Evolutionary conservation across 2,113 vertebrate genomes (phyloP), one percentile per base, ranked within the genome.

Genomic region (Morone chrysops): DNA sequence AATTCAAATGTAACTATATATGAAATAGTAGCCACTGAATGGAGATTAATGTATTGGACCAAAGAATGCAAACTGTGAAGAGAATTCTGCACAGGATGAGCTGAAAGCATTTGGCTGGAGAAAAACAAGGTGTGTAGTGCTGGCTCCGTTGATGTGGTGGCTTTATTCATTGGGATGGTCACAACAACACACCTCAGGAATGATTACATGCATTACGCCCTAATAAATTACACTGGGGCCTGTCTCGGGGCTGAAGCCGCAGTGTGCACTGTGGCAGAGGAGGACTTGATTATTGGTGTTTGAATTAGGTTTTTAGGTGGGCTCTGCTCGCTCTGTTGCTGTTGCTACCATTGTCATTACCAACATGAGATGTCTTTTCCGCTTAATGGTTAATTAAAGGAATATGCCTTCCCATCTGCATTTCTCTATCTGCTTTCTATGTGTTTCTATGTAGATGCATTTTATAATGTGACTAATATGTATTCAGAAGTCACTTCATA

Each of bases 261-360:
- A 69, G 71, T 72, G 43, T 47, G 68, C 65, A 22, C 70, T 12
- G 65, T 45, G 51, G 40, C 50, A 81, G 75, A 81, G 41, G 60
- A 85, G 65, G 67, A 80, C 82, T 83, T 71, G 77, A 89, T 85
- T 79, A 81, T 85, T 70, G 80, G 61, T 67, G 69, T 81, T 43
- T 75, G 61, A 68, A 54, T 87, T 73, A 43, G 43, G 77, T 78
- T 82, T 47, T 67, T 43, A 14, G 43, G 56, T 59, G 61, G 51
- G 70, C 40, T 65, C 40, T 41, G 79, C 57, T 67, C 17, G 62
- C 68, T 56, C 17, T 70, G 56, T 51, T 71, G 54, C 41, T 56
- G 50, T 53, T 71, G 48, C 51, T 59, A 7, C 48, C 10, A 43
- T 31, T 70, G 63, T 41, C 16, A 43, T 78, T 69, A 68, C 43